phyloP scores from a whole-genome alignment of 2,113 vertebrate genomes.

The human (Homo sapiens) region DNA sequence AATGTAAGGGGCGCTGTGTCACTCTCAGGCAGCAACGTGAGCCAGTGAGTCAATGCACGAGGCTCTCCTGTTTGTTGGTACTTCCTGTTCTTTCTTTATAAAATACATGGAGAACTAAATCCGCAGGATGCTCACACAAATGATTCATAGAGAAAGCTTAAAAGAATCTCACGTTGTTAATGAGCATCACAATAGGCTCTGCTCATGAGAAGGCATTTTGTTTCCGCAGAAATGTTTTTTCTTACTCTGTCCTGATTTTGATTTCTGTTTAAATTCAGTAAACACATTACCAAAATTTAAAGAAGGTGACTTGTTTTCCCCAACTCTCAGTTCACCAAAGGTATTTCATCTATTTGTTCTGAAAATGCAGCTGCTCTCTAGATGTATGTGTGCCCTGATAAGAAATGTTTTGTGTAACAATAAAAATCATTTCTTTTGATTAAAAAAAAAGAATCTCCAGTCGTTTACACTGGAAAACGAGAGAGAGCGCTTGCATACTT shows the following conservation, averaged over 20 bases:
- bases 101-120: background rate
- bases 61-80: too few species aligned
- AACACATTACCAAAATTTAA: background rate
- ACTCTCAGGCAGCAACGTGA: background rate
- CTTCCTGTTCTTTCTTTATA: background rate
- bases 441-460: background rate
- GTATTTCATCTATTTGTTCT: slow-evolving; percentile 37
- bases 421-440: slow-evolving; percentile 10
- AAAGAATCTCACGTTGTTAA: background rate
- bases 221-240: background rate
- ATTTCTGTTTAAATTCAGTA: slow-evolving; percentile 43
- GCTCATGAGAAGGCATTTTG: background rate
- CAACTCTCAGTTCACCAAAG: background rate
- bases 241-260: background rate
- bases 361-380: background rate
- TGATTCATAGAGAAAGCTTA: background rate
- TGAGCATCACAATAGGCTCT: background rate
- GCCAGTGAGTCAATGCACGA: too few species aligned
- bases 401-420: slow-evolving; percentile 39
- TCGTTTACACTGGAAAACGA: background rate
- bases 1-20: background rate
- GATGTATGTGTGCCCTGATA: background rate
- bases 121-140: background rate
- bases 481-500: background rate
- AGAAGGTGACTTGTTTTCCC: background rate